Conservation (phyloP, 2,888 invertebrate genomes). For the Syritta pipiens region DNA sequence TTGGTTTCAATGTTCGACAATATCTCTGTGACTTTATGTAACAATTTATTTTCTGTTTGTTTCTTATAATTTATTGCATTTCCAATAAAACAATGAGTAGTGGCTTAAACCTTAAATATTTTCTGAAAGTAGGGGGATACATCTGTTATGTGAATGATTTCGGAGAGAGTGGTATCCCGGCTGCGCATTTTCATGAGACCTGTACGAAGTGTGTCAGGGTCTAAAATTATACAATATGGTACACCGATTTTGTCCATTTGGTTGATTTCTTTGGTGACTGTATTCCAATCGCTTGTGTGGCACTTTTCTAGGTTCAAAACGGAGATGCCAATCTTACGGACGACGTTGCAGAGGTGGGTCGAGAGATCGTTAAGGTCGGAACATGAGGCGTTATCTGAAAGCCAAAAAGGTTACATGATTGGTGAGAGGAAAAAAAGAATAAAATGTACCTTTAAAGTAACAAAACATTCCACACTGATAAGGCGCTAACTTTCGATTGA, state of each 20-base stretch:
- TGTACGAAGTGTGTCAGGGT: slow-evolving; percentile 84
- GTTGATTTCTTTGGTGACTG: slow-evolving; percentile 76
- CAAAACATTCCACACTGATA: slow-evolving; percentile 86
- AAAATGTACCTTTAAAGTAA: slow-evolving; percentile 78
- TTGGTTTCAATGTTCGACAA: slow-evolving; percentile 87
- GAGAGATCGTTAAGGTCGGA: slow-evolving; percentile 82
- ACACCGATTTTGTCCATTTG: slow-evolving; percentile 84
- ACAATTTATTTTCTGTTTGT: slow-evolving; percentile 29
- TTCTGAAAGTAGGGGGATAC: slow-evolving; percentile 82
- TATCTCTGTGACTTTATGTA: slow-evolving; percentile 87
- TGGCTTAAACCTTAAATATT: slow-evolving; percentile 77
- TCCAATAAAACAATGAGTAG: slow-evolving; percentile 39
- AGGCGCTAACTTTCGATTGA: slow-evolving; percentile 86
- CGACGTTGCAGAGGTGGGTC: slow-evolving; percentile 81
- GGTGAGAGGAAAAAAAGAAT: too few species aligned
- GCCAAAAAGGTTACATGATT: too few species aligned
- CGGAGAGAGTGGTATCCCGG: slow-evolving; percentile 85
- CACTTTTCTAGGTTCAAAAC: slow-evolving; percentile 76
- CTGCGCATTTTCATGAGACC: slow-evolving; percentile 85
- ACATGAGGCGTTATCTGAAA: slow-evolving; percentile 73
- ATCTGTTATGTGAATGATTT: slow-evolving; percentile 85
- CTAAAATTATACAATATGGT: slow-evolving; percentile 86
- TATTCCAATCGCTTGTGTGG: slow-evolving; percentile 60
- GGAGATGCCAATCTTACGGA: slow-evolving; percentile 79
- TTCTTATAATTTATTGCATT: slow-evolving; percentile 53